Base-by-base conservation (phyloP, 2,888 invertebrate genomes). In the Agrypnus murinus region DNA sequence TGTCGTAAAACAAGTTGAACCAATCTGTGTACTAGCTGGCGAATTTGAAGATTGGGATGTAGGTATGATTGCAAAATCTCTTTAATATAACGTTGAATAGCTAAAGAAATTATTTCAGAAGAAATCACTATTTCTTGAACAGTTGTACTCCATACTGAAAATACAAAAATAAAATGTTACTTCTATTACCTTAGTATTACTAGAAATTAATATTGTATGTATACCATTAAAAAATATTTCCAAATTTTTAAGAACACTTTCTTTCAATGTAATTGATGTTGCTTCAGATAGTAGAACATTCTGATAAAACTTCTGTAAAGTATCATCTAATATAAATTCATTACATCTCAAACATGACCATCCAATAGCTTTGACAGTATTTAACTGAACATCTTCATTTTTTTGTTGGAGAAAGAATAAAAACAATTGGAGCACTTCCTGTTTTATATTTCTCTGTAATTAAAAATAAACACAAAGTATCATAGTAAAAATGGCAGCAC, bases 331-430 rank as follows among this genome's bases (percentile, higher is more conserved):
- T 93, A 98, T 95, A 84, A 96, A 95, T 82, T 98, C 97, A 85
- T 96, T 97, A 86, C 98, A 97, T 76, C 97, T 89, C 77, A 97
- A 96, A 84, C 97, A 97, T 78, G 98, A 92, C 32, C 95, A 96
- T 25, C 98, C 98, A 50, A 96, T 89, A 0, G 95, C 94, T 80
- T 94, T 93, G 5, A 96, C 86, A 0, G 95, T 93, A 83, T 94
- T 93, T 53, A 92, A 90, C 75, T 94, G 92, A 74, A 95, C 92
- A 81, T 95, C 95, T 76, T 92, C 90, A 84, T 97, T 95, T 74
- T 93, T 91, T 77, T 94, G 90, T 70, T 92, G 90, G 75, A 97
- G 91, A 86, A 97, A 98, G 86, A 92, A 97, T 87, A 95, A 91
- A 75, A 99, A 87, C 36, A 93, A 94, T 77, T 92, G 92, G 85